Evolutionary conservation across 53 echinoderm and acorn worm genomes (phyloP).

Genomic region (Henricia sp.): DNA sequence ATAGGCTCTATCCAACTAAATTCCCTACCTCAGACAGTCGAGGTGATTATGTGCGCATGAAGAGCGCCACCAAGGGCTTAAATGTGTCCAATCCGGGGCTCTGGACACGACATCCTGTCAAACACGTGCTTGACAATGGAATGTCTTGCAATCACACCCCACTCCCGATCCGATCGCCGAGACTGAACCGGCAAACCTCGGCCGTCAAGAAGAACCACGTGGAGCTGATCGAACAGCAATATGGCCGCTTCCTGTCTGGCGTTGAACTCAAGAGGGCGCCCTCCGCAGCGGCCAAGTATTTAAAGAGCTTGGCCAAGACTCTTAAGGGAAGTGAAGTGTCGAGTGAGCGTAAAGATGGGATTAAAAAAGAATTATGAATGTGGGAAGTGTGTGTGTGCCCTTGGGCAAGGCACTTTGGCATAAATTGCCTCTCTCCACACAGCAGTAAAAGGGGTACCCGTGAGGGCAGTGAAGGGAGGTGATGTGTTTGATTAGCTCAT

Average conservation of each 20-base stretch:
- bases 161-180: slow-evolving; percentile 3
- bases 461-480: too few relatives aligned
- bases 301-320: slow-evolving; percentile 32
- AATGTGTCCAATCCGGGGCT: slow-evolving; percentile 22
- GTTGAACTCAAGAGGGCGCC: slow-evolving; percentile 56
- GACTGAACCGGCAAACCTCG: slow-evolving; percentile 32
- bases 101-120: slow-evolving; percentile 10
- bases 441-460: too few relatives aligned
- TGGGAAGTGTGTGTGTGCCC: too few relatives aligned
- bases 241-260: slow-evolving; percentile 71
- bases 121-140: not conserved
- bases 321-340: not conserved
- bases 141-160: slow-evolving; percentile 9
- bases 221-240: slow-evolving; percentile 75
- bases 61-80: slow-evolving; percentile 45
- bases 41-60: slow-evolving; percentile 16
- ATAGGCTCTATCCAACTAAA: not conserved
- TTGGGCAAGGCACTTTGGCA: too few relatives aligned
- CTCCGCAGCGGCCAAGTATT: slow-evolving; percentile 67
- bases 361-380: too few relatives aligned
- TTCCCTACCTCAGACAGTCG: not conserved
- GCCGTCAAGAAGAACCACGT: slow-evolving; percentile 60
- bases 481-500: too few relatives aligned
- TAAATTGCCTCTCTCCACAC: too few relatives aligned
- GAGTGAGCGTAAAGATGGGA: not conserved